Percentiles rank a stretch among this genome's conserved stretches.
phyloP scores from a whole-genome alignment of 1,140 invertebrate genomes.

The Episyrphus balteatus region DNA sequence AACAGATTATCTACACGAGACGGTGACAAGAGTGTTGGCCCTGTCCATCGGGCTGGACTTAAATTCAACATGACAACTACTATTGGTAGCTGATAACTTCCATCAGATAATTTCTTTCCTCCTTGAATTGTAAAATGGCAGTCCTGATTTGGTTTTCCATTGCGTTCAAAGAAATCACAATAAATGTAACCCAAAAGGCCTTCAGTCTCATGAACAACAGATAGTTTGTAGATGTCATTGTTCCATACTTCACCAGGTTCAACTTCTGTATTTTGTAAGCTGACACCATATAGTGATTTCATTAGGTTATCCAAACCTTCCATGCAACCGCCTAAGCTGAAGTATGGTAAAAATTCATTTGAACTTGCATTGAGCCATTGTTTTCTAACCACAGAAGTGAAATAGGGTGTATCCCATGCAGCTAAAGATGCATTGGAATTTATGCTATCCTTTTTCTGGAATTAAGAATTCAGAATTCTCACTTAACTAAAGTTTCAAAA shows the following conservation, averaged over 20 bases:
- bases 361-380: slow-evolving; percentile 52
- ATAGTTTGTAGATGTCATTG: slow-evolving; percentile 78
- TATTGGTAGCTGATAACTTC: slow-evolving; percentile 82
- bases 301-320: slow-evolving; percentile 85
- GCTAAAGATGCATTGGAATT: slow-evolving; percentile 39
- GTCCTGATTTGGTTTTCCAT: slow-evolving; percentile 88
- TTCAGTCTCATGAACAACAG: slow-evolving; percentile 66
- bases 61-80: slow-evolving; percentile 92
- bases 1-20: slow-evolving; percentile 91
- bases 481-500: not conserved
- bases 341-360: slow-evolving; percentile 73
- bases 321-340: slow-evolving; percentile 91
- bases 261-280: slow-evolving; percentile 57
- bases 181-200: slow-evolving; percentile 88
- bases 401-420: slow-evolving; percentile 81
- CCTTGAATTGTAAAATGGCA: slow-evolving; percentile 98
- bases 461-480: not conserved
- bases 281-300: slow-evolving; percentile 67
- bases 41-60: slow-evolving; percentile 56
- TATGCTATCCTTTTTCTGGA: slow-evolving; percentile 14
- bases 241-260: slow-evolving; percentile 72
- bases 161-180: slow-evolving; percentile 90
- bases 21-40: slow-evolving; percentile 70
- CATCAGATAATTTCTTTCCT: slow-evolving; percentile 67
- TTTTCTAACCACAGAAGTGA: slow-evolving; percentile 57